phyloP scores from a whole-genome alignment of 2,888 invertebrate genomes.

The Epirrhoe alternata region DNA sequence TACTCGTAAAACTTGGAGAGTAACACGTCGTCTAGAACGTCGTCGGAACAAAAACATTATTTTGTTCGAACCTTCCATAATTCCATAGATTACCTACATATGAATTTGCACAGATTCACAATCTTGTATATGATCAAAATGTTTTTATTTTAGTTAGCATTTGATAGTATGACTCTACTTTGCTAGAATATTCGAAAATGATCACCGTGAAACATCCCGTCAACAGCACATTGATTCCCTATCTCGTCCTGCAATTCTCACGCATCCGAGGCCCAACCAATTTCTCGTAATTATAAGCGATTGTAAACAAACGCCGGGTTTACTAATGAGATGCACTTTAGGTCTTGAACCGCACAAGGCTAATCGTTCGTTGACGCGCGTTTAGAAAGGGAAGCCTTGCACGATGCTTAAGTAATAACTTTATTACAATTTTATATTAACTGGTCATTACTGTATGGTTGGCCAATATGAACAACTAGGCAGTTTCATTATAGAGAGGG shows the following conservation, averaged over 20 bases:
- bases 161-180: not conserved
- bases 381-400: conserved; percentile 43
- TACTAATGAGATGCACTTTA: conserved; percentile 12
- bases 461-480: conserved; percentile 5
- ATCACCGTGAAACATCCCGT: not conserved
- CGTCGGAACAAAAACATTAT: no score
- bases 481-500: no score
- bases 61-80: no score
- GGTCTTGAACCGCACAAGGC: conserved; percentile 31
- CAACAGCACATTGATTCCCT: not conserved
- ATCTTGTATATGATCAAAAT: not conserved
- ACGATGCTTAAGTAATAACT: conserved; percentile 23
- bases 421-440: conserved; percentile 11
- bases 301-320: conserved; percentile 1
- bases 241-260: conserved; percentile 1
- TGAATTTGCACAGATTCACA: no score
- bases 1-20: no score
- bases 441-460: conserved; percentile 22
- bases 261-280: not conserved
- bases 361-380: conserved; percentile 19
- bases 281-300: not conserved
- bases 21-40: no score
- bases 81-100: no score
- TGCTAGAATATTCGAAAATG: not conserved
- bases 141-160: no score